Percentiles rank a stretch among this genome's conserved stretches.
Evolutionary conservation across 2,888 invertebrate genomes (phyloP).

Genomic region (Dasysyrphus tricinctus): DNA sequence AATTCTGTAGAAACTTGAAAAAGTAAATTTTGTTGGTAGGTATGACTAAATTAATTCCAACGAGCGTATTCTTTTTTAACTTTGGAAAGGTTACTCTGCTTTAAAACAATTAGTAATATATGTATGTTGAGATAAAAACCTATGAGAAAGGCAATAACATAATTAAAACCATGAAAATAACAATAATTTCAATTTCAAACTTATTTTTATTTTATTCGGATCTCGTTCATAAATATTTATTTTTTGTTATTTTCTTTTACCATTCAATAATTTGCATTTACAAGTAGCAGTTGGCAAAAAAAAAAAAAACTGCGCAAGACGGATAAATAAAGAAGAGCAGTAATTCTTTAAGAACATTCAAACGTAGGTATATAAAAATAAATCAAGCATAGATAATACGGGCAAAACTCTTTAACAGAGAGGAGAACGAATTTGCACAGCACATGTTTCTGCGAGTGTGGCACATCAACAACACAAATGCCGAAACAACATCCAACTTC

Average conservation of each 20-base stretch:
- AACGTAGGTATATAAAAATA: slow-evolving; percentile 3
- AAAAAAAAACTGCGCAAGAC: background rate
- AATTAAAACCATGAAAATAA: too few species aligned
- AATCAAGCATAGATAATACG: slow-evolving; percentile 23
- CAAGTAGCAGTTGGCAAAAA: background rate
- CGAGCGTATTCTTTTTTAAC: too few species aligned
- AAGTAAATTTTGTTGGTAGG: too few species aligned
- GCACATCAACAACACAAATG: slow-evolving; percentile 10
- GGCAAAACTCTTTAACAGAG: slow-evolving; percentile 17
- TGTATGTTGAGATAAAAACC: too few species aligned
- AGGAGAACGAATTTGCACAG: slow-evolving; percentile 19
- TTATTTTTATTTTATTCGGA: too few species aligned
- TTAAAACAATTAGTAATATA: too few species aligned
- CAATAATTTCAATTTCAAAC: too few species aligned
- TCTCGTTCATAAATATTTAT: too few species aligned
- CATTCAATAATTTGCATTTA: background rate
- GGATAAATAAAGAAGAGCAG: slow-evolving; percentile 1
- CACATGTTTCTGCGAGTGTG: slow-evolving; percentile 23
- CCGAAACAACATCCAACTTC: slow-evolving; percentile 3
- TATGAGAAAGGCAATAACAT: too few species aligned
- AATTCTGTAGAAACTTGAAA: too few species aligned
- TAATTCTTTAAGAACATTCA: background rate
- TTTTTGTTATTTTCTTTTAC: background rate
- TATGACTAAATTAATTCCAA: too few species aligned
- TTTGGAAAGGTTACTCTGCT: too few species aligned